A percentile compares a stretch with the other conserved stretches of the same genome.
Evolutionary conservation across 2,113 vertebrate genomes (phyloP).

Genomic region (Myotis brandtii): DNA sequence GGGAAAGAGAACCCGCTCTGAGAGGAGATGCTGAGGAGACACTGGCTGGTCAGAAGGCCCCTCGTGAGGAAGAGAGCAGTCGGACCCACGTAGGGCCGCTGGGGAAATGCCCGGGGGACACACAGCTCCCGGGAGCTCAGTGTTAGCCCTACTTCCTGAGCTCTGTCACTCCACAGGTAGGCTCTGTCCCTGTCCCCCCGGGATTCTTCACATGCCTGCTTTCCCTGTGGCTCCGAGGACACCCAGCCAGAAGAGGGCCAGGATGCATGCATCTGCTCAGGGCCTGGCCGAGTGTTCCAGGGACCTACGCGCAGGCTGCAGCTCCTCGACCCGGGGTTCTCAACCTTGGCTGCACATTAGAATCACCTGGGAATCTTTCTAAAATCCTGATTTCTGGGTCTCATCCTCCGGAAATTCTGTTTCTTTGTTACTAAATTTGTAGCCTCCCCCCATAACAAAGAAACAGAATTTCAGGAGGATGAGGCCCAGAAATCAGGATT

Average conservation of each 20-base stretch:
- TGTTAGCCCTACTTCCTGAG: background rate
- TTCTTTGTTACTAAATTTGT: no score
- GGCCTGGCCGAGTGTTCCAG: conserved; percentile 90
- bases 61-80: background rate
- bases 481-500: no score
- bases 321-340: background rate
- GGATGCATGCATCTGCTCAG: conserved; percentile 86
- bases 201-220: conserved; percentile 88
- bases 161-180: conserved; percentile 84
- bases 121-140: background rate
- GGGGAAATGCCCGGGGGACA: background rate
- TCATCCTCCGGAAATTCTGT: no score
- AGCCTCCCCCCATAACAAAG: no score
- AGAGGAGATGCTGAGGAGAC: background rate
- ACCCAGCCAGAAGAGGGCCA: conserved; percentile 90
- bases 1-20: background rate
- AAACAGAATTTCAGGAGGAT: no score
- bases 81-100: no score
- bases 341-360: no score
- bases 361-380: no score
- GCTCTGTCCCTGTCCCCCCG: conserved; percentile 90
- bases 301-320: background rate
- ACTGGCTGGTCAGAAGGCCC: background rate
- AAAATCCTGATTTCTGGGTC: no score
- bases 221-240: conserved; percentile 89